A percentile compares a stretch with the other conserved stretches of the same genome.
Conservation (phyloP, 2,113 vertebrate species). For the Labrus mixtus region DNA sequence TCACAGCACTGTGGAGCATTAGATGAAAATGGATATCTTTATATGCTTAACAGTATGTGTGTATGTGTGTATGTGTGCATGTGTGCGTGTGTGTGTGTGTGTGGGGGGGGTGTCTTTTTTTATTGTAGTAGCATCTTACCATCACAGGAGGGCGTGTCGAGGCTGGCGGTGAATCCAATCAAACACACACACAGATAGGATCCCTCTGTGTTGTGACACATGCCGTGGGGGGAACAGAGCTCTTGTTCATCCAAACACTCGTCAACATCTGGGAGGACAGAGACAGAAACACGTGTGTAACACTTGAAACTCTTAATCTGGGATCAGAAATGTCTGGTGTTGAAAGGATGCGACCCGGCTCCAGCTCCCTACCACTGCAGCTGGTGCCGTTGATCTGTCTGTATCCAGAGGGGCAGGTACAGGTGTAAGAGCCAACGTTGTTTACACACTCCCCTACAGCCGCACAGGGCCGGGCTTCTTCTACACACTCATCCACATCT, state of each 20-base stretch:
- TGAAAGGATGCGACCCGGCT: not conserved
- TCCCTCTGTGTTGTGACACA: conserved; percentile 92
- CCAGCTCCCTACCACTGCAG: conserved; percentile 87
- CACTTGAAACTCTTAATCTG: not conserved
- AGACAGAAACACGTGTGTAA: conserved; percentile 8
- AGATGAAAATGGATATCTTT: no score
- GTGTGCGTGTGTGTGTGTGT: conserved; percentile 6
- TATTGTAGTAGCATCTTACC: conserved; percentile 80
- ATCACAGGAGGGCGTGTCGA: conserved; percentile 85
- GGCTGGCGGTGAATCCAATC: conserved; percentile 87
- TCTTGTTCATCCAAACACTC: conserved; percentile 89
- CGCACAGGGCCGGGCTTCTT: conserved; percentile 83
- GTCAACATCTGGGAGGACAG: conserved; percentile 87
- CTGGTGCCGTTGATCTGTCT: conserved; percentile 84
- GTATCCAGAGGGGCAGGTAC: conserved; percentile 90
- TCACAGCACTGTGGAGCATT: no score
- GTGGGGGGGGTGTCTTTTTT: not conserved
- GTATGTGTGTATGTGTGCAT: not conserved
- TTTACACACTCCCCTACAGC: conserved; percentile 89
- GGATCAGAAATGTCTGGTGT: not conserved
- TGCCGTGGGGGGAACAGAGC: conserved; percentile 87
- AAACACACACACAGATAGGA: conserved; percentile 92
- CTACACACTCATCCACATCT: conserved; percentile 95
- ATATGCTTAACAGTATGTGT: no score
- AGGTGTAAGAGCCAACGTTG: conserved; percentile 92